Evolutionary conservation across 2,113 vertebrate genomes (phyloP), one percentile per base, ranked within the genome.

Genomic region (Lanius ludovicianus): DNA sequence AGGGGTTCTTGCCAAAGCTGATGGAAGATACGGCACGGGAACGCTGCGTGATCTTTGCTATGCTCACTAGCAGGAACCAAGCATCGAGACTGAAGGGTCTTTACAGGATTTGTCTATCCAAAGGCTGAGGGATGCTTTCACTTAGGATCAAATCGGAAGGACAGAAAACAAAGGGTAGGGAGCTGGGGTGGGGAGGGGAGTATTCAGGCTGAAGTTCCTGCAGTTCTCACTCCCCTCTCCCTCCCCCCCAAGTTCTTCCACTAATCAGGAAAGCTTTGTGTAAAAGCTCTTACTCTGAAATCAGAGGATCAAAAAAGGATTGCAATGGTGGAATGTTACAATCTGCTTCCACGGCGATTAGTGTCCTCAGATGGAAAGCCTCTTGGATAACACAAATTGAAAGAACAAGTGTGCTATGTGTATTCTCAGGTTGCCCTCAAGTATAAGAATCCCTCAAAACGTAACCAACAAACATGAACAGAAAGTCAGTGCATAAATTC

Each of bases 291-390:
- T 95, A 84, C 80, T 84, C 93, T 88, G 91, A 92, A 95, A 97
- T 87, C 91, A 95, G 93, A 95, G 96, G 96, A 97, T 97, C 89
- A 97, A 81, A 88, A 93, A 95, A 90, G 95, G 96, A 96, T 95
- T 96, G 95, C 83, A 78, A 78, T 2, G 80, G 93, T 92, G 93
- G 96, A 97, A 95, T 95, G 87, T 95, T 91, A 97, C 97, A 94
- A 86, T 95, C 97, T 96, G 90, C 96, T 97, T 96, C 95, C 93
- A 82, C 42, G 82, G 96, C 74, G 96, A 97, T 95, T 93, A 97
- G 77, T 52, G 90, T 46, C 87, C 77, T 87, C 59, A 8, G 85
- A 74, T 76, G 91, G 89, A 93, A 97, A 97, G 93, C 96, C 96
- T 95, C 93, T 93, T 95, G 81, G 89, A 68, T 98, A 96, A 98